A percentile compares a stretch with the other conserved stretches of the same genome.
Conservation (phyloP, 1,140 invertebrate genomes). For the Argopecten irradians region DNA sequence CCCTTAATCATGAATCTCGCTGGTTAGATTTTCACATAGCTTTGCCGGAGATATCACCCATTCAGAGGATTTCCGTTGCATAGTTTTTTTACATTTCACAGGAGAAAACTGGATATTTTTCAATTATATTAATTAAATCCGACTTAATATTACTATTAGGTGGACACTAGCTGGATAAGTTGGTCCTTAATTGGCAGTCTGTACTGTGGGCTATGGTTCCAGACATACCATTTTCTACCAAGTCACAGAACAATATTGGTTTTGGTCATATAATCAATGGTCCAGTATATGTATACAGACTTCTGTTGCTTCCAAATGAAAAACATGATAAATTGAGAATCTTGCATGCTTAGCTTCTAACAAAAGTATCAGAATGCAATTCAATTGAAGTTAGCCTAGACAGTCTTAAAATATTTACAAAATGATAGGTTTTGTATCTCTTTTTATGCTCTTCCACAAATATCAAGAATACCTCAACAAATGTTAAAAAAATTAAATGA, state of each 20-base stretch:
- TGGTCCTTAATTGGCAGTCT: constrained; percentile 6
- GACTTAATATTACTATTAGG: background rate
- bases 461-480: too few relatives aligned
- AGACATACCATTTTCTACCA: background rate
- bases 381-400: too few relatives aligned
- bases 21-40: constrained; percentile 21
- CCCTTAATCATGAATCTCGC: constrained; percentile 21
- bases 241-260: background rate
- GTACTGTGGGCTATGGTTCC: background rate
- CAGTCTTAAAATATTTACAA: too few relatives aligned
- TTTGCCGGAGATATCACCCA: background rate
- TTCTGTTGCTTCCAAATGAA: background rate
- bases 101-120: constrained; percentile 10
- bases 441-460: too few relatives aligned
- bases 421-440: too few relatives aligned
- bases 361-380: too few relatives aligned
- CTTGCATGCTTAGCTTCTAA: too few relatives aligned
- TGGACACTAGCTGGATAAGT: background rate
- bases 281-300: background rate
- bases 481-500: too few relatives aligned
- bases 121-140: constrained; percentile 23
- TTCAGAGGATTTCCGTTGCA: background rate
- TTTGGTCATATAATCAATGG: background rate
- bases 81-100: constrained; percentile 10
- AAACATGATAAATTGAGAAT: too few relatives aligned